Evolutionary conservation across 1,140 invertebrate species (phyloP), one percentile per base, ranked within the genome.

Genomic region (Thaumetopoea pityocampa): DNA sequence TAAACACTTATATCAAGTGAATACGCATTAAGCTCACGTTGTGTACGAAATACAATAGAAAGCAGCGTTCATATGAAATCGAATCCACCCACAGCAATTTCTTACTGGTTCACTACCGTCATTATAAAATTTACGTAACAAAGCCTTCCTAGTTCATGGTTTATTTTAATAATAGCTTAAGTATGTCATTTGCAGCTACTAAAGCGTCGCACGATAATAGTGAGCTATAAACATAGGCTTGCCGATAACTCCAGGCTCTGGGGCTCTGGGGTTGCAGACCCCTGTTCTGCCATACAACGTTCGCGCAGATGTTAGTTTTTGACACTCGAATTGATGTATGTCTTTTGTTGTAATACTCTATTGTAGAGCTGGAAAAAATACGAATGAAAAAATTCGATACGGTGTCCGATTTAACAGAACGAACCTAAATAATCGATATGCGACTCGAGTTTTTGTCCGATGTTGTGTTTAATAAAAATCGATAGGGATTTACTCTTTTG

Each of bases 261-360:
- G 24, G 51, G 45, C 54, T 66, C 56, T 72, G 60, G 46, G 67
- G 37, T 17, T 26, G 51, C 55, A 35, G 20, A 41, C 51, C 45
- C 44, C 40, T 65, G 67, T 66, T 61, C 32, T 79, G 72, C 78
- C n/a, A 72, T 81, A 72, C 67, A 69, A 66, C 68, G 69, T 63
- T 67, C 48, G 72, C 76, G 80, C 78, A 84, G 80, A 84, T 84
- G 80, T 82, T 82, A 80, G 76, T 84, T 82, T 84, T 80, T 84
- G 80, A 84, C 80, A 84, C 77, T 76, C 58, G 62, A 79, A 77
- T 84, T 84, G 80, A 84, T 84, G 78, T 79, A 73, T 62, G 61
- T 65, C 73, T 58, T 69, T 84, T 84, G 77, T 80, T 79, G 42
- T 45, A 41, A 52, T 51, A 47, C 46, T 43, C 60, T 66, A 76